A percentile compares a stretch with the other conserved stretches of the same genome.
These are phyloP conservation scores for Odobenus rosmarus DNA, from an alignment of 2,113 vertebrate genomes.

Conservation along the genomic window DNA sequence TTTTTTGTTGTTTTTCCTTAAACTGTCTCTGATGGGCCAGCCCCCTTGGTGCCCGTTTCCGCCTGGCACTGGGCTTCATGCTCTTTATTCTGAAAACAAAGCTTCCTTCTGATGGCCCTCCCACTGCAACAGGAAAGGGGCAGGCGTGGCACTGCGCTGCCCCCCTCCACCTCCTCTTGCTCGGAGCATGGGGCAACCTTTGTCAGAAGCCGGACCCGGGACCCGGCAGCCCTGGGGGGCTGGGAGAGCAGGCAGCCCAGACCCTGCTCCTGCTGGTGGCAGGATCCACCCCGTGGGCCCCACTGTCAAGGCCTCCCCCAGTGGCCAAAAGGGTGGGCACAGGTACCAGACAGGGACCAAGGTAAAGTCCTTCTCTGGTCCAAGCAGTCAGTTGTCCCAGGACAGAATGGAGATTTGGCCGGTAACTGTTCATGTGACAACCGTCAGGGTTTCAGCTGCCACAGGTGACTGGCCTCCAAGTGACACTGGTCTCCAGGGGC, in stretches of 20 bases:
- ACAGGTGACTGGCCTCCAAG: neutral
- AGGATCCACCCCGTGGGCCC: neutral
- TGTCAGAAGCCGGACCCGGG: neutral
- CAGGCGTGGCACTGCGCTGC: neutral
- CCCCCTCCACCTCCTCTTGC: neutral
- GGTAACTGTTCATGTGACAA: neutral
- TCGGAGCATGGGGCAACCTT: neutral
- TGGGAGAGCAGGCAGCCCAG: neutral
- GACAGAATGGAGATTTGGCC: neutral
- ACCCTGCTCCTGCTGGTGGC: neutral
- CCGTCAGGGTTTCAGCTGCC: neutral
- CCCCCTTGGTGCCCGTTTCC: constrained; percentile 59
- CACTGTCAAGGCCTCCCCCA: neutral
- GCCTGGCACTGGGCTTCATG: constrained; percentile 64
- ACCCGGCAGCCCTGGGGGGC: neutral
- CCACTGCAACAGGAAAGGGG: constrained; percentile 50
- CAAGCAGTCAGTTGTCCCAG: neutral
- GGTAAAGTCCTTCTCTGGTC: neutral
- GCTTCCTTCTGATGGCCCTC: constrained; percentile 54
- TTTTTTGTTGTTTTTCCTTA: neutral
- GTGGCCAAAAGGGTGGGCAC: neutral
- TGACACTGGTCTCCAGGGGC: neutral
- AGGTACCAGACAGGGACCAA: neutral
- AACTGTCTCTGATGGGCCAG: neutral
- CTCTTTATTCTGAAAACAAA: constrained; percentile 71